Evolutionary conservation across 1,140 invertebrate genomes (phyloP).

Genomic region (Drosophila triauraria): DNA sequence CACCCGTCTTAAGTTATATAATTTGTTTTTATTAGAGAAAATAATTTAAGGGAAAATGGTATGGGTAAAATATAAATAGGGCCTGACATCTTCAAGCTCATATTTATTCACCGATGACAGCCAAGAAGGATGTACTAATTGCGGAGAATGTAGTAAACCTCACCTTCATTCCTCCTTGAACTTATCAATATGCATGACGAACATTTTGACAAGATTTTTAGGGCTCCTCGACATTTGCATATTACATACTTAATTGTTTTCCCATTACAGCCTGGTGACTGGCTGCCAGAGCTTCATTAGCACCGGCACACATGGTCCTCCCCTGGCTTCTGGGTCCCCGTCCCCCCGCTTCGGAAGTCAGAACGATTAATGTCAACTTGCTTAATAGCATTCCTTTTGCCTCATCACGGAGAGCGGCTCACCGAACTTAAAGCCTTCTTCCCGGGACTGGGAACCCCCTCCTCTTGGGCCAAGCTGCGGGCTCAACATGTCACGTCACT

Average conservation of each 20-base stretch:
- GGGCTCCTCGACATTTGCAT: slow-evolving; percentile 63
- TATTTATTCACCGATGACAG: slow-evolving; percentile 28
- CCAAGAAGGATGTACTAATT: slow-evolving; percentile 23
- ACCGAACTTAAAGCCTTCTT: slow-evolving; percentile 66
- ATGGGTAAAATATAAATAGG: not conserved
- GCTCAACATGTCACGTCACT: slow-evolving; percentile 79
- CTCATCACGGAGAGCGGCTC: slow-evolving; percentile 49
- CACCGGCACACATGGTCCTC: slow-evolving; percentile 35
- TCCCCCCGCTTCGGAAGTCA: slow-evolving; percentile 56
- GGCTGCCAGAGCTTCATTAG: slow-evolving; percentile 49
- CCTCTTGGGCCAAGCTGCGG: slow-evolving; percentile 52
- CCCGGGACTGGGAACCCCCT: not conserved
- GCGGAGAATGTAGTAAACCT: slow-evolving; percentile 7
- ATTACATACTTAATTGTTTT: slow-evolving; percentile 82
- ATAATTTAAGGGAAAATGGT: too few relatives aligned
- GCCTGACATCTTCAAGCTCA: not conserved
- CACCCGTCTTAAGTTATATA: too few relatives aligned
- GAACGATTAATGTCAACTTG: slow-evolving; percentile 81
- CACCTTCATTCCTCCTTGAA: slow-evolving; percentile 17
- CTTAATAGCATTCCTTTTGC: slow-evolving; percentile 80
- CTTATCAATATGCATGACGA: slow-evolving; percentile 64
- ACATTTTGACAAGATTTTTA: slow-evolving; percentile 57
- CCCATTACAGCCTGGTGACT: slow-evolving; percentile 59
- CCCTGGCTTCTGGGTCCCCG: not conserved
- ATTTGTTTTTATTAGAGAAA: too few relatives aligned